phyloP scores from a whole-genome alignment of 30 jellyfish, hydroid and myxozoan species.

The Aurelia coerulea region DNA sequence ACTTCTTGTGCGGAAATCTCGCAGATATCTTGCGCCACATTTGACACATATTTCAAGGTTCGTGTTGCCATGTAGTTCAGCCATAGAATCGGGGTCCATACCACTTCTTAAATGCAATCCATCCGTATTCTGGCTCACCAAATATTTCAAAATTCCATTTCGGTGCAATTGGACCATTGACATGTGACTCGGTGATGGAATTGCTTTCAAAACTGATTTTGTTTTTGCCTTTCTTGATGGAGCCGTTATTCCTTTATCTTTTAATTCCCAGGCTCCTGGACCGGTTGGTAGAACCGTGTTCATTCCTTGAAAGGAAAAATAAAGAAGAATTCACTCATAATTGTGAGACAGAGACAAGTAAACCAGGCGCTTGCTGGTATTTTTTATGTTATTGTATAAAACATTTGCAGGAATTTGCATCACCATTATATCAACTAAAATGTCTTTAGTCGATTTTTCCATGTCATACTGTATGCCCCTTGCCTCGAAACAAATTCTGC shows the following conservation, averaged over 20 bases:
- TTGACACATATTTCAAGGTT: constrained; percentile 79
- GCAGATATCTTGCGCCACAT: constrained; percentile 77
- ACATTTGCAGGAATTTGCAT: too few relatives aligned
- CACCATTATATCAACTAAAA: too few relatives aligned
- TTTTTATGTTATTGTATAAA: too few relatives aligned
- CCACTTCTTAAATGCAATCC: constrained; percentile 96
- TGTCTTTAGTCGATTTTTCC: too few relatives aligned
- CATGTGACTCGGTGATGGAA: constrained; percentile 89
- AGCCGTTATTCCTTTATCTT: constrained; percentile 54
- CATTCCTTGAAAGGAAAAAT: constrained; percentile 42
- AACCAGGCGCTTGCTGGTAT: neutral
- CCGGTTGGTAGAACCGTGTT: constrained; percentile 89
- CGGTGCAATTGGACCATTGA: constrained; percentile 77
- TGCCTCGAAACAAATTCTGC: too few relatives aligned
- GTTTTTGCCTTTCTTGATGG: constrained; percentile 47
- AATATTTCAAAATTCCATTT: constrained; percentile 46
- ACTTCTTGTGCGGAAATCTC: constrained; percentile 84
- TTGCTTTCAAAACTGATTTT: constrained; percentile 64
- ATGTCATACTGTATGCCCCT: too few relatives aligned
- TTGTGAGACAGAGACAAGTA: too few relatives aligned
- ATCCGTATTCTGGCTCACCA: constrained; percentile 89
- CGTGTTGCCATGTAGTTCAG: constrained; percentile 95
- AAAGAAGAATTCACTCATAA: neutral
- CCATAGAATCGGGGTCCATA: constrained; percentile 61
- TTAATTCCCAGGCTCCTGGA: constrained; percentile 96